Base-by-base conservation (phyloP, 2,797 vertebrate genomes). In the Podargus strigoides region DNA sequence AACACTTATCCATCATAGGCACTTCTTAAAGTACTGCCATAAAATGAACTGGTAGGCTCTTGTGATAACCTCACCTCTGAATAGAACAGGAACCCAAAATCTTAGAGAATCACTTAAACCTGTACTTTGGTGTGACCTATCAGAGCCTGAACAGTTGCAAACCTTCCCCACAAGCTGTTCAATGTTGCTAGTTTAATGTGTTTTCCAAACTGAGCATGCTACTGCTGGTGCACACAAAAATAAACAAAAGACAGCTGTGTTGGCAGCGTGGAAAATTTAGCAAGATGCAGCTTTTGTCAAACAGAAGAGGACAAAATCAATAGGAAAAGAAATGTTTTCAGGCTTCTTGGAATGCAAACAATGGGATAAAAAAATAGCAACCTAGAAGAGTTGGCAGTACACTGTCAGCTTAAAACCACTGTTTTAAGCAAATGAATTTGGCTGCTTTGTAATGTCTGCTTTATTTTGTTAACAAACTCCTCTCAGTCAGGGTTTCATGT, bases 341-440 rank as follows among this genome's bases (percentile, higher is more conserved):
- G 42, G 76, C 70, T 70, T 94, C 87, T 91, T 96, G 87, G 91
- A 97, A 86, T 91, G 89, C 87, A 96, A 94, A 96, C 92, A 96
- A 86, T 90, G 30, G 67, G 69, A 73, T 78, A 59, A 68, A 85
- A 70, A 85, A 86, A 87, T 87, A 69, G 27, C 92, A 84, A 37
- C 62, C 59, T 90, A 32, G 32, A 78, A 91, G 70, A 75, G 59
- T 36, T 96, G 91, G 76, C 94, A 88, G 59, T 26, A 37, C 14
- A n/a, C 37, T 94, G 87, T 86, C 55, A 0, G 52, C 89, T 90
- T 80, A 83, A 95, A 95, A 92, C 69, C 87, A 78, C 89, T 93
- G 90, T 89, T 96, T 92, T 64, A 87, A 91, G 76, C 76, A 89
- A 86, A 86, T 77, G 8, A 86, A 91, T 94, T 94, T 86, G 88